Percentiles rank a stretch among this genome's conserved stretches.
These are phyloP conservation scores for Mantis religiosa DNA, from an alignment of 2,888 invertebrate species.

Conservation along the genomic window DNA sequence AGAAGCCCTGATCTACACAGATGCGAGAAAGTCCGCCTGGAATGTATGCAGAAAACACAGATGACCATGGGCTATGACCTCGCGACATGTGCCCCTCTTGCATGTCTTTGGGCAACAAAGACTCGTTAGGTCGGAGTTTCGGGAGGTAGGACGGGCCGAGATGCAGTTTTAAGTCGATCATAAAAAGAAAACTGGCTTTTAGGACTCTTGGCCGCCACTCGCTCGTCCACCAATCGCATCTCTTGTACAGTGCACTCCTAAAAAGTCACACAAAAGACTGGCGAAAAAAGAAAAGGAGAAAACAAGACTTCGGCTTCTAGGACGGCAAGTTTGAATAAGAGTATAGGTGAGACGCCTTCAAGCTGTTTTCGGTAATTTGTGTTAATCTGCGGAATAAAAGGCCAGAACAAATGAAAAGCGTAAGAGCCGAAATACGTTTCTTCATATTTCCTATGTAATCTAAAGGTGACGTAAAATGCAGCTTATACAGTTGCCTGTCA, in stretches of 20 bases:
- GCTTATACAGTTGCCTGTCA: no score
- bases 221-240: not conserved
- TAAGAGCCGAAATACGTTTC: no score
- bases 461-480: no score
- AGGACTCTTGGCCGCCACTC: not conserved
- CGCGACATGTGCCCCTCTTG: not conserved
- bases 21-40: not conserved
- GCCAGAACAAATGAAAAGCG: no score
- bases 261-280: not conserved
- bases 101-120: not conserved
- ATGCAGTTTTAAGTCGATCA: not conserved
- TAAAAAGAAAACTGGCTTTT: conserved; percentile 6
- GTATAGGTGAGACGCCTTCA: not conserved
- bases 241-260: not conserved
- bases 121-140: not conserved
- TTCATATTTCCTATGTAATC: no score
- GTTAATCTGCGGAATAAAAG: no score
- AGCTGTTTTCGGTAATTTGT: no score
- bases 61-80: not conserved
- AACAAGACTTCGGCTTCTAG: not conserved
- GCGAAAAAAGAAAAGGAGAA: not conserved
- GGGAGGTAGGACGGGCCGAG: not conserved
- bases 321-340: not conserved
- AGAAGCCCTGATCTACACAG: not conserved
- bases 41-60: not conserved